Evolutionary conservation across 2,888 invertebrate genomes (phyloP).

Genomic region (Acleris laterana): DNA sequence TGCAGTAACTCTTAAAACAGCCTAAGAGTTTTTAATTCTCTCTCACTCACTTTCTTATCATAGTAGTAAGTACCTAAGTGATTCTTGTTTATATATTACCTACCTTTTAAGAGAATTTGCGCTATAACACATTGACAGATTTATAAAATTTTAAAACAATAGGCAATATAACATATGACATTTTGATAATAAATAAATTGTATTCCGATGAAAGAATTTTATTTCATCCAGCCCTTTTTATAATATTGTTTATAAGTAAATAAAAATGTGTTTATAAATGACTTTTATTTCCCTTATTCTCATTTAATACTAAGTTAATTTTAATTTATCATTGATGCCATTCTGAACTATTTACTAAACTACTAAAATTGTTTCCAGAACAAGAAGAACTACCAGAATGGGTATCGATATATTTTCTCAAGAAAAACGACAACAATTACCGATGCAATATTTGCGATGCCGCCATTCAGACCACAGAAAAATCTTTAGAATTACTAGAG

Average conservation of each 20-base stretch:
- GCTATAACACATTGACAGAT: no score
- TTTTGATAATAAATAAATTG: not conserved
- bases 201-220: not conserved
- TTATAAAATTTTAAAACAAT: no score
- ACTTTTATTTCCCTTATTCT: slow-evolving; percentile 19
- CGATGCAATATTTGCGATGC: slow-evolving; percentile 71
- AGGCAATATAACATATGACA: not conserved
- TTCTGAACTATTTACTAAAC: not conserved
- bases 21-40: no score
- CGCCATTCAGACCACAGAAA: slow-evolving; percentile 51
- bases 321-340: not conserved
- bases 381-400: slow-evolving; percentile 59
- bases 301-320: not conserved
- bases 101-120: no score
- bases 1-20: no score
- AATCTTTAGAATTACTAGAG: slow-evolving; percentile 54
- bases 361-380: slow-evolving; percentile 41
- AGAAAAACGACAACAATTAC: slow-evolving; percentile 47
- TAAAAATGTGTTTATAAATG: slow-evolving; percentile 14
- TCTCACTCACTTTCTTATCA: no score
- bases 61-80: no score
- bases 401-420: slow-evolving; percentile 68
- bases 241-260: not conserved
- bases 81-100: no score
- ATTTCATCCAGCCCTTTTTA: not conserved